Evolutionary conservation across 1,140 invertebrate species (phyloP).

Genomic region (Monochamus saltuarius): DNA sequence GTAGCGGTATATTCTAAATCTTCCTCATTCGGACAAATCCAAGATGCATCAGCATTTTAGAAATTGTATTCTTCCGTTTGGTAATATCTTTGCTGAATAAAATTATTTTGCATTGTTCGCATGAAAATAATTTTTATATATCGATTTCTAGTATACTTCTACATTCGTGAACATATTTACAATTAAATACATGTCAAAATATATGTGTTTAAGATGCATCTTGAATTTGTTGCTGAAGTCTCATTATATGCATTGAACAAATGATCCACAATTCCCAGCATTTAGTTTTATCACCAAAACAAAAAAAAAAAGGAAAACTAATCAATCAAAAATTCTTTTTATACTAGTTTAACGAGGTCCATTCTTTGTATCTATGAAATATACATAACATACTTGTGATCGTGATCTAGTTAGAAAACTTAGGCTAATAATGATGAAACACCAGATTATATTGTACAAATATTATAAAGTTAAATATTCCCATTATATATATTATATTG

Average conservation of each 20-base stretch:
- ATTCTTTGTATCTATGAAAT: constrained; percentile 29
- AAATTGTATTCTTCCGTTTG: too few relatives aligned
- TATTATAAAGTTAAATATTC: constrained; percentile 43
- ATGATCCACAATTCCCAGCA: constrained; percentile 8
- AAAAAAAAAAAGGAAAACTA: background rate
- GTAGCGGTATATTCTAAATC: constrained; percentile 48
- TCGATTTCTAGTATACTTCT: too few relatives aligned
- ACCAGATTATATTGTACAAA: constrained; percentile 50
- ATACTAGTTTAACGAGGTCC: constrained; percentile 33
- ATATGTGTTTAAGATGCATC: too few relatives aligned
- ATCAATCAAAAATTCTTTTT: constrained; percentile 9
- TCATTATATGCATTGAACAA: constrained; percentile 12
- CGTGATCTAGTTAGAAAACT: constrained; percentile 36
- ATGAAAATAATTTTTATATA: too few relatives aligned
- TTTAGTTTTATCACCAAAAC: constrained; percentile 4
- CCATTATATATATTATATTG: constrained; percentile 41
- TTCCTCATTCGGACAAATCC: constrained; percentile 36
- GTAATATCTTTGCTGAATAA: constrained; percentile 23
- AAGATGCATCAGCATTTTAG: constrained; percentile 4
- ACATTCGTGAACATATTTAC: too few relatives aligned
- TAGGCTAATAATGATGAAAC: constrained; percentile 39
- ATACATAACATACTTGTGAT: constrained; percentile 37
- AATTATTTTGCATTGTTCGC: background rate
- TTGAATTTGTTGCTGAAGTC: background rate
- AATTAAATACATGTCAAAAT: too few relatives aligned